Evolutionary conservation across 2,888 invertebrate species (phyloP).

Genomic region (Calliphora vomitoria): DNA sequence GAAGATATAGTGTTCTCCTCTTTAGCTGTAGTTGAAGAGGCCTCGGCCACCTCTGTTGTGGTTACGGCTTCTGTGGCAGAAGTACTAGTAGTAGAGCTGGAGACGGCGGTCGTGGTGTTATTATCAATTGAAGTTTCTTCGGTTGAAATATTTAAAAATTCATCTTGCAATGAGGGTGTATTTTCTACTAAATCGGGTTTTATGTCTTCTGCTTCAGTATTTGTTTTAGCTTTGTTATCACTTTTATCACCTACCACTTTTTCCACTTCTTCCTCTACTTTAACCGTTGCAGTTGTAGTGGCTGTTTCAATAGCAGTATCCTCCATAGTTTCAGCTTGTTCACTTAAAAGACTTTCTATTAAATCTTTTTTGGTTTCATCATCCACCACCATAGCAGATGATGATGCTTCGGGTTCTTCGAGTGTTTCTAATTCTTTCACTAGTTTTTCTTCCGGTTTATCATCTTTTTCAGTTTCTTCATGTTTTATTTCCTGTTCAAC

Average conservation of each 20-base stretch:
- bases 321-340: constrained; percentile 54
- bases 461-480: not conserved
- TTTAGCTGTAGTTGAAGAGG: constrained; percentile 28
- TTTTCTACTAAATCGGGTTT: constrained; percentile 5
- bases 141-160: constrained; percentile 48
- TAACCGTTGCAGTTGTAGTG: not conserved
- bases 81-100: not conserved
- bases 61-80: constrained; percentile 8
- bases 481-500: not conserved
- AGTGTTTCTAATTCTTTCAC: constrained; percentile 31
- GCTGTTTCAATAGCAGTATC: constrained; percentile 55
- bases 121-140: constrained; percentile 19
- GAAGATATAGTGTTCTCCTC: constrained; percentile 55
- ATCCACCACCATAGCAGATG: constrained; percentile 39
- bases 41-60: not conserved
- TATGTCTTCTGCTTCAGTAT: constrained; percentile 8
- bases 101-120: not conserved
- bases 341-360: constrained; percentile 64
- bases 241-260: not conserved
- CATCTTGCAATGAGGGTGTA: constrained; percentile 40
- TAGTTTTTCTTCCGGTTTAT: constrained; percentile 39
- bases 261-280: constrained; percentile 5
- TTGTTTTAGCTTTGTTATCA: constrained; percentile 8
- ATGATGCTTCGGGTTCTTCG: constrained; percentile 47
- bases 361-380: constrained; percentile 66